phyloP scores from a whole-genome alignment of 2,888 invertebrate genomes.

The Muscina levida region DNA sequence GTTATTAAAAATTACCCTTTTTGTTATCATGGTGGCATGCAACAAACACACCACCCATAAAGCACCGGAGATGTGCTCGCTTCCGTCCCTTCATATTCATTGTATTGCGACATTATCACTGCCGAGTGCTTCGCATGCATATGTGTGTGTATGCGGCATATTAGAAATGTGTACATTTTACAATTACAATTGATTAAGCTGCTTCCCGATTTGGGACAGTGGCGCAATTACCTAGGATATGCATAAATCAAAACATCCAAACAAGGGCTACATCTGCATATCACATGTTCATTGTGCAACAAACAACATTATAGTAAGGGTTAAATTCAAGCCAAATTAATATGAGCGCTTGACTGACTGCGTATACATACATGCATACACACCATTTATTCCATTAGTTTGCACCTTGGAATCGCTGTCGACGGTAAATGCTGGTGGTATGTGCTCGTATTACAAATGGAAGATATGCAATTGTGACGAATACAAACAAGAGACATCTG shows the following conservation, averaged over 20 bases:
- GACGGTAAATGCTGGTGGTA: too few species aligned
- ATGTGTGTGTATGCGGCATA: background rate
- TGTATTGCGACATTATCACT: background rate
- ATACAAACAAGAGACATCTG: too few species aligned
- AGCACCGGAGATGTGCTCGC: too few species aligned
- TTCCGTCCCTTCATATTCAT: background rate
- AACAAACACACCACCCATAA: too few species aligned
- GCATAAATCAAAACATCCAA: conserved; percentile 24
- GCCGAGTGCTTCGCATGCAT: background rate
- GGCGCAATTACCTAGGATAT: conserved; percentile 12
- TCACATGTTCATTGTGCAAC: background rate
- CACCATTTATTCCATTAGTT: background rate
- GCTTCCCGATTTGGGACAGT: conserved; percentile 23
- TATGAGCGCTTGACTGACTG: too few species aligned
- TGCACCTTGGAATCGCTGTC: conserved; percentile 20
- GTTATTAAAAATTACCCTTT: too few species aligned
- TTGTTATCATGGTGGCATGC: too few species aligned
- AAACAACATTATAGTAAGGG: conserved; percentile 3
- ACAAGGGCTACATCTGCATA: conserved; percentile 27
- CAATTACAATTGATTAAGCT: background rate
- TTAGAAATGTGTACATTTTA: background rate
- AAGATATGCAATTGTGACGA: too few species aligned
- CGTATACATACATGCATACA: background rate
- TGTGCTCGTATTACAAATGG: too few species aligned
- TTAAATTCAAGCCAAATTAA: background rate